Base-by-base conservation (phyloP, 2,113 vertebrate genomes). In the Nibea coibor region DNA sequence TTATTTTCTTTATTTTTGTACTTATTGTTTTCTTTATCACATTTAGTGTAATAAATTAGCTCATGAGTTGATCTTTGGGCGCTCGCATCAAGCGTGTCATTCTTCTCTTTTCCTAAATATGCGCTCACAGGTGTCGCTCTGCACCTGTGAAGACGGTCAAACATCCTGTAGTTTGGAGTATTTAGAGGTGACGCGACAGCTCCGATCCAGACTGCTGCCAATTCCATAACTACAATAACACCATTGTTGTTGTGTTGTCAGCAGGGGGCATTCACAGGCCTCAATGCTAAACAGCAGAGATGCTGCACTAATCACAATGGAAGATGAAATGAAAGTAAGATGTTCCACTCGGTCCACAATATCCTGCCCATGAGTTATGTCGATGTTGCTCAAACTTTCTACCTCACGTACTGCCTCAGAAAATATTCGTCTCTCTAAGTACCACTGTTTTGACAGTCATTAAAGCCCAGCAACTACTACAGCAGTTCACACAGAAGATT, bases 1-100 rank as follows among this genome's bases (percentile, higher is more conserved):
- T 88, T 86, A 28, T 78, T 73, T 69, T 50, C 8, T 63, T 85
- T 75, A 45, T 84, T 80, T 93, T 89, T 85, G 75, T 82, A 53
- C 0, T 15, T 80, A 54, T 59, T 57, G 19, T 83, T 71, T 80
- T 74, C 42, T 80, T 78, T 80, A 56, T 75, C 71, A 83, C 15
- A 42, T 80, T 53, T 84, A 87, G 77, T 89, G 72, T 91, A 91
- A 90, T 90, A 89, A 92, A 92, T 88, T 87, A 76, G 81, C 72
- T 82, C 17, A 71, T 70, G 68, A 78, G 75, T 82, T 82, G 42
- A 72, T 69, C 50, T 80, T 79, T 83, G 68, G 47, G 67, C 68
- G 84, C 31, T 70, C 67, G 17, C 50, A 68, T 74, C 35, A 17
- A 78, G n/a, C 76, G 28, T 79, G 16, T 50, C 10, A 15, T 56